These are phyloP conservation scores for Meiosimyza platycephala DNA, from an alignment of 2,888 invertebrate genomes.

Conservation along the genomic window DNA sequence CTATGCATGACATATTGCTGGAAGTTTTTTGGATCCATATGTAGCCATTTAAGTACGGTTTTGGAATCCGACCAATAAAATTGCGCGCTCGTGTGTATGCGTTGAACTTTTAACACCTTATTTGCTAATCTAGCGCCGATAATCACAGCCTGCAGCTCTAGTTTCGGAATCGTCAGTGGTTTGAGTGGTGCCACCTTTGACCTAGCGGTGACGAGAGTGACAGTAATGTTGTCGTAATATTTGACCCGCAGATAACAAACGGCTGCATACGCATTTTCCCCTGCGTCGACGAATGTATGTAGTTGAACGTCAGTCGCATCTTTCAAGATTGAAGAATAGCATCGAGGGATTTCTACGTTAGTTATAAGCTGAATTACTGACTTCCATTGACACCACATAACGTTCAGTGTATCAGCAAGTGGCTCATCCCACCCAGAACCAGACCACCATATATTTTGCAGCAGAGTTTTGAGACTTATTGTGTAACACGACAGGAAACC, in stretches of 20 bases:
- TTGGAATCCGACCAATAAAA: constrained; percentile 40
- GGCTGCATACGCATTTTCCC: background rate
- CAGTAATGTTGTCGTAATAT: too few relatives aligned
- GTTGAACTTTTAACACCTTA: constrained; percentile 15
- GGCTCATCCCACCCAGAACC: constrained; percentile 39
- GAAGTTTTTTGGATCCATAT: constrained; percentile 39
- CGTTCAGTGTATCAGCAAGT: constrained; percentile 21
- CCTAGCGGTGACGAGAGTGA: background rate
- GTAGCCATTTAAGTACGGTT: constrained; percentile 41
- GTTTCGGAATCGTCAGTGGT: background rate
- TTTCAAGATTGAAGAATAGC: constrained; percentile 28
- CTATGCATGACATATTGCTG: constrained; percentile 41
- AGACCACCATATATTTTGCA: constrained; percentile 42
- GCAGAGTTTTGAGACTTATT: constrained; percentile 38
- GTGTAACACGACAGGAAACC: constrained; percentile 42
- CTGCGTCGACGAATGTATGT: constrained; percentile 23
- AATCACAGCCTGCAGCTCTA: constrained; percentile 39
- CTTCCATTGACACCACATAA: constrained; percentile 38
- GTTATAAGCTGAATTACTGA: constrained; percentile 24
- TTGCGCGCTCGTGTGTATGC: background rate
- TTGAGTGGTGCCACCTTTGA: background rate
- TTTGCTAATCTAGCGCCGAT: constrained; percentile 32
- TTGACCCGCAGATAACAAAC: background rate
- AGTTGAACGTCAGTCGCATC: constrained; percentile 41
- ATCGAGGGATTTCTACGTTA: constrained; percentile 26